phyloP scores from a whole-genome alignment of 2,888 invertebrate genomes.

The Desoria tigrina region DNA sequence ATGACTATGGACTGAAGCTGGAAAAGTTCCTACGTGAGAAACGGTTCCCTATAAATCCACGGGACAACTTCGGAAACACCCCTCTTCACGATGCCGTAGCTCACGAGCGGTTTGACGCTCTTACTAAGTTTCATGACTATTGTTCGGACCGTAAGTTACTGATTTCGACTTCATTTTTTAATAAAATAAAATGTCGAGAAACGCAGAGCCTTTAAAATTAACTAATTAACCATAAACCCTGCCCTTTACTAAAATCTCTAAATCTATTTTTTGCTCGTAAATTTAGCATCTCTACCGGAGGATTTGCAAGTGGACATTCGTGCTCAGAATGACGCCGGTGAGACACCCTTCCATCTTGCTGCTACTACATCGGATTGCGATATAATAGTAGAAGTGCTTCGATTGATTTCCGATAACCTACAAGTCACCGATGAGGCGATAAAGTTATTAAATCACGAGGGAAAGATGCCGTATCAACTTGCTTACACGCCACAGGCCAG shows the following conservation, averaged over 20 bases:
- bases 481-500: not conserved
- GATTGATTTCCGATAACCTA: not conserved
- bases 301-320: conserved; percentile 5
- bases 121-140: conserved; percentile 12
- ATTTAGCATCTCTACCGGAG: conserved; percentile 6
- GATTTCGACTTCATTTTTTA: not conserved
- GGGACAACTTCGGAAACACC: conserved; percentile 16
- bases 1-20: not conserved
- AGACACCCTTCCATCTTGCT: conserved; percentile 11
- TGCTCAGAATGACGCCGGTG: conserved; percentile 7
- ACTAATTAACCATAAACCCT: not conserved
- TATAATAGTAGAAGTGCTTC: not conserved
- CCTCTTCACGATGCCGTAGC: conserved; percentile 15
- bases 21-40: not conserved
- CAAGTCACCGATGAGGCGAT: conserved; percentile 7
- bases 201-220: not conserved
- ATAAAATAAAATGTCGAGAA: not conserved
- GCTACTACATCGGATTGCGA: not conserved
- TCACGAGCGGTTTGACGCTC: conserved; percentile 13
- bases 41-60: conserved; percentile 1
- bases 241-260: not conserved
- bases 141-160: not conserved
- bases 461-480: conserved; percentile 13
- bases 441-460: conserved; percentile 9
- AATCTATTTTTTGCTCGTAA: too few species aligned